Conservation (phyloP, 2,797 vertebrate genomes). For the Microctenopoma steveboyesi region DNA sequence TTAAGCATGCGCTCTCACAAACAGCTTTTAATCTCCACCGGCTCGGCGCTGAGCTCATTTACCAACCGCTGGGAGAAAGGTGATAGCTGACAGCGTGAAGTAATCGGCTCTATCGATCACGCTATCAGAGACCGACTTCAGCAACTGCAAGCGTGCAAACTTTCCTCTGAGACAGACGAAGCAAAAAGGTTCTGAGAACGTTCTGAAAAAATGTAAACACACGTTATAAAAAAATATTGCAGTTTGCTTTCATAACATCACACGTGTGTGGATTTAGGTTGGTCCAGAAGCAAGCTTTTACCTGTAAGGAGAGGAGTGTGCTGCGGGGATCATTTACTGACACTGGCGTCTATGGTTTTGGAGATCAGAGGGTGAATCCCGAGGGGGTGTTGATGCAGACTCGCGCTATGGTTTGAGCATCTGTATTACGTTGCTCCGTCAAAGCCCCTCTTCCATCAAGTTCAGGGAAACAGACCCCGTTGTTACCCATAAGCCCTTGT, state of each 20-base stretch:
- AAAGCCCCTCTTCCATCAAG: conserved; percentile 74
- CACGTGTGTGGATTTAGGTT: conserved; percentile 42
- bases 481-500: conserved; percentile 81
- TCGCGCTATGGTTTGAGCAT: conserved; percentile 70
- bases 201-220: conserved; percentile 5
- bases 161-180: conserved; percentile 29
- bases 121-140: conserved; percentile 78
- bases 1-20: conserved; percentile 22
- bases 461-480: conserved; percentile 76
- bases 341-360: conserved; percentile 74
- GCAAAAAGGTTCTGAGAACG: conserved; percentile 4
- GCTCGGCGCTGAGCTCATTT: conserved; percentile 70
- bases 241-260: conserved; percentile 29
- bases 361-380: conserved; percentile 81
- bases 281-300: conserved; percentile 57
- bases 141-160: conserved; percentile 67
- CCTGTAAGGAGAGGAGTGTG: conserved; percentile 72
- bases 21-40: conserved; percentile 19
- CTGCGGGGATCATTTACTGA: conserved; percentile 74
- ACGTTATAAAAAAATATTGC: conserved; percentile 21
- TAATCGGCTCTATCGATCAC: conserved; percentile 85
- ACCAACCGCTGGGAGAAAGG: conserved; percentile 78
- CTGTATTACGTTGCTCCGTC: conserved; percentile 77
- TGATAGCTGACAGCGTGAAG: conserved; percentile 85
- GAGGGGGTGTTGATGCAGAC: conserved; percentile 77